These are phyloP conservation scores for Hylia prasina DNA, from an alignment of 2,113 vertebrate genomes.

Conservation along the genomic window DNA sequence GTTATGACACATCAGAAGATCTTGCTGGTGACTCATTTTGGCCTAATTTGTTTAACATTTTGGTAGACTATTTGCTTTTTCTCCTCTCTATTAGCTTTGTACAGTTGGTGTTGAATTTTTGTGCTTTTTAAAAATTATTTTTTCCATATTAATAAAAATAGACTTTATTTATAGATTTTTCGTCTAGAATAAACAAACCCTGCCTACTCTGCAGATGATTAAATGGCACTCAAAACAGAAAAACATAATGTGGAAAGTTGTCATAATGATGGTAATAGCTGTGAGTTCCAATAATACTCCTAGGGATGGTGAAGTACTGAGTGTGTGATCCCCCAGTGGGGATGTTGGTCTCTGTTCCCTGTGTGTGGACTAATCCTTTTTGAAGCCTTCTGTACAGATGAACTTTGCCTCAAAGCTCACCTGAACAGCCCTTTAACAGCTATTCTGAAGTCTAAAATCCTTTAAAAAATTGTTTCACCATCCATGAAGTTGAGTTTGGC, in stretches of 20 bases:
- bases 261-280: not conserved
- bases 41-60: constrained; percentile 9
- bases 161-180: not conserved
- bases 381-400: not conserved
- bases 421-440: not conserved
- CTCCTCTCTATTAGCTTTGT: not conserved
- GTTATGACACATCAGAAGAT: not conserved
- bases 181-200: not conserved
- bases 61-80: not conserved
- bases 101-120: not conserved
- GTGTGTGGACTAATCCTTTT: not conserved
- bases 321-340: not conserved
- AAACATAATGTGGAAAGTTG: not conserved
- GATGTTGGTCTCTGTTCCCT: not conserved
- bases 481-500: not conserved
- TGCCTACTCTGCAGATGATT: not conserved
- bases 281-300: not conserved
- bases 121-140: not conserved
- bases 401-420: not conserved
- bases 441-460: not conserved
- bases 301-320: not conserved
- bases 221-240: not conserved
- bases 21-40: not conserved
- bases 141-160: not conserved
- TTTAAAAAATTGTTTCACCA: not conserved